Conservation (phyloP, 2,797 vertebrate species). For the Buceros bicornis region DNA sequence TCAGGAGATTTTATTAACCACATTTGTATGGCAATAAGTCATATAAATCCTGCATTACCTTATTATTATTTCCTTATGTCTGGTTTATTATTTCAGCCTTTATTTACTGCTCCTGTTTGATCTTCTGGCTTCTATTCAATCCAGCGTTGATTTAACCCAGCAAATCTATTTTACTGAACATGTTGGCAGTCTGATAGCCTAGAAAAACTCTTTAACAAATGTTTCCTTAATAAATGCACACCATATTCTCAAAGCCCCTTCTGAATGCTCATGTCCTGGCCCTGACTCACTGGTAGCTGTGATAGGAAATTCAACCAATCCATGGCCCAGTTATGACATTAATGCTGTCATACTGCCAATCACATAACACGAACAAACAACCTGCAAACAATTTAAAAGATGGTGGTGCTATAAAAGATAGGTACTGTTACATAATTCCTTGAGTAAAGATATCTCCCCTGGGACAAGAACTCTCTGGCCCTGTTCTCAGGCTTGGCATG, state of each 20-base stretch:
- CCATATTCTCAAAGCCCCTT: not conserved
- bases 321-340: accelerated
- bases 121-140: not conserved
- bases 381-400: not conserved
- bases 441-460: not conserved
- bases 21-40: not conserved
- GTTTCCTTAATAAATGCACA: not conserved
- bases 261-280: not conserved
- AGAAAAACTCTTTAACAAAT: not conserved
- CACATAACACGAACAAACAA: not conserved
- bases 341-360: not conserved
- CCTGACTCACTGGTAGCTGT: not conserved
- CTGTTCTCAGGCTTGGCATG: not conserved
- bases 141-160: not conserved
- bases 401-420: not conserved
- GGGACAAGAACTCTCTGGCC: not conserved
- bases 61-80: not conserved
- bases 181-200: not conserved
- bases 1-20: not conserved
- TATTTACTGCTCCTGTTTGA: not conserved
- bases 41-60: not conserved
- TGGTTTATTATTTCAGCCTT: not conserved
- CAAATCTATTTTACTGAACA: not conserved
- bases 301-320: not conserved
- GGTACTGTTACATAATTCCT: not conserved